A percentile compares a stretch with the other conserved stretches of the same genome.
phyloP scores from a whole-genome alignment of 2,888 invertebrate genomes.

The Ophion ventricosus region DNA sequence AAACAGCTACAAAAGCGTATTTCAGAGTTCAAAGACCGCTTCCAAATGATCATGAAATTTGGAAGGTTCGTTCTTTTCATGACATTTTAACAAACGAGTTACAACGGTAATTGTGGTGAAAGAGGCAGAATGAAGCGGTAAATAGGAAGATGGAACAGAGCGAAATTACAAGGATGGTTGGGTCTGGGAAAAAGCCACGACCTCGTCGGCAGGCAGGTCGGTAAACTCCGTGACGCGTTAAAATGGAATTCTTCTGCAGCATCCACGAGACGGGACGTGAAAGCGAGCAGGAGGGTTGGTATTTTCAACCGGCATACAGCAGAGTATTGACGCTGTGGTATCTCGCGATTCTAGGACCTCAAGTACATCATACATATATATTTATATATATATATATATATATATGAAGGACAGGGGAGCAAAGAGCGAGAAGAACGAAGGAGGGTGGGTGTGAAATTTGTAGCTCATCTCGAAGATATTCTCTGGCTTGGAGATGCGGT shows the following conservation, averaged over 20 bases:
- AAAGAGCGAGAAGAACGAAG: slow-evolving; percentile 21
- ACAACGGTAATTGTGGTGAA: slow-evolving; percentile 12
- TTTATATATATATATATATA: background rate
- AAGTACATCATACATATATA: slow-evolving; percentile 9
- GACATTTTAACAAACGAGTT: background rate
- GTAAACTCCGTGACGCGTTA: slow-evolving; percentile 39
- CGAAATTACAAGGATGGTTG: slow-evolving; percentile 20
- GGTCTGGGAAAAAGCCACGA: slow-evolving; percentile 8
- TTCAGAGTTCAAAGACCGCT: background rate
- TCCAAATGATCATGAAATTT: background rate
- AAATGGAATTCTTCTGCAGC: slow-evolving; percentile 52
- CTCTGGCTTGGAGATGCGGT: background rate
- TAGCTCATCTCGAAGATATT: slow-evolving; percentile 24
- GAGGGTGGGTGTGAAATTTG: slow-evolving; percentile 11
- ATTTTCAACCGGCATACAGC: slow-evolving; percentile 30
- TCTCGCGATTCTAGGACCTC: slow-evolving; percentile 50
- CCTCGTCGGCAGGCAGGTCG: slow-evolving; percentile 14
- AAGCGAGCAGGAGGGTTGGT: slow-evolving; percentile 32
- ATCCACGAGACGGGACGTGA: slow-evolving; percentile 20
- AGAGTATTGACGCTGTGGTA: slow-evolving; percentile 53
- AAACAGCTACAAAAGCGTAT: background rate
- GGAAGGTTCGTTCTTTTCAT: background rate
- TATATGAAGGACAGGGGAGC: background rate
- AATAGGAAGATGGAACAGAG: background rate
- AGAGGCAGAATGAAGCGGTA: slow-evolving; percentile 1